Evolutionary conservation across 2,113 vertebrate genomes (phyloP).

Genomic region (Isurus oxyrinchus): DNA sequence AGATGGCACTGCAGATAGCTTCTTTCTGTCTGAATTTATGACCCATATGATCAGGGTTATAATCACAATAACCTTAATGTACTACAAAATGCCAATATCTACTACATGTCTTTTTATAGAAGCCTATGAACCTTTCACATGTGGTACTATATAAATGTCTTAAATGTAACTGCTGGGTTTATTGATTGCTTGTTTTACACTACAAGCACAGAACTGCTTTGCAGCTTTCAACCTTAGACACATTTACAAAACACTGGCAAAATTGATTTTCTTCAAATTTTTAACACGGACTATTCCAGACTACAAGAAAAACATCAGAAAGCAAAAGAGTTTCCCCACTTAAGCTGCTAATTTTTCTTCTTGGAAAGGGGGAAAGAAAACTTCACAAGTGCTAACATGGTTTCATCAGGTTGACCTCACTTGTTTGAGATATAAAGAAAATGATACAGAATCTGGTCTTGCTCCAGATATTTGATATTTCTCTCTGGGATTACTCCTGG

Average conservation of each 20-base stretch:
- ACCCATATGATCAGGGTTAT: slow-evolving; percentile 4
- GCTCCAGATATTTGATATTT: background rate
- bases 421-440: background rate
- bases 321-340: background rate
- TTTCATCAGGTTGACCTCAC: background rate
- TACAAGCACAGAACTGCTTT: background rate
- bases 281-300: background rate
- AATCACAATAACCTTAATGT: slow-evolving; percentile 16
- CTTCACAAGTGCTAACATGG: background rate
- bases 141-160: background rate
- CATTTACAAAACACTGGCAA: background rate
- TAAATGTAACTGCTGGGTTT: background rate
- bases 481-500: background rate
- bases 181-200: background rate
- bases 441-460: background rate
- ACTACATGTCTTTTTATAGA: slow-evolving; percentile 10
- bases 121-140: background rate
- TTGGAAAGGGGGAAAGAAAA: background rate
- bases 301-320: background rate
- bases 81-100: slow-evolving; percentile 8
- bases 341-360: background rate
- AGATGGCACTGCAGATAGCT: background rate
- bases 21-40: background rate
- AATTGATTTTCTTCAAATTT: background rate
- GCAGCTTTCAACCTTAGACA: background rate